Base-by-base conservation (phyloP, 2,797 vertebrate species). In the Zonotrichia albicollis region DNA sequence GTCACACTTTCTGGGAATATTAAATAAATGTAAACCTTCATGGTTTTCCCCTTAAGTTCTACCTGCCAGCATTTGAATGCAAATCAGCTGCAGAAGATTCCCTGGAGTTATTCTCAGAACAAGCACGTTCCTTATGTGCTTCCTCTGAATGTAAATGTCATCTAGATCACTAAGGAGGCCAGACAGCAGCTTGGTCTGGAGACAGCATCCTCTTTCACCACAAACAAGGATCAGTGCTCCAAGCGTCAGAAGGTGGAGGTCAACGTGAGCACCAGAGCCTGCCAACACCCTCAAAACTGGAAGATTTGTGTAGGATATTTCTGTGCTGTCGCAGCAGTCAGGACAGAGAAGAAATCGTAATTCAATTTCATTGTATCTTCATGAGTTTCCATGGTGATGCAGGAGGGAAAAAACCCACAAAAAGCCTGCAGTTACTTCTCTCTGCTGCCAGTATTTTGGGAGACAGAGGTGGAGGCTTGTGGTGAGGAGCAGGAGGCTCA, bases 61-160 rank as follows among this genome's bases (percentile, higher is more conserved):
- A 53, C 65, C 45, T 87, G 91, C 68, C 95, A 94, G 26, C 3
- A 42, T 68, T 57, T 88, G 79, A 90, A 92, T 93, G 96, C 80
- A 89, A 95, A 93, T 96, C 81, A 94, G 91, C 38, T 90, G n/a
- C 64, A 95, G 91, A 79, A 79, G 81, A 65, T 82, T 95, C 87
- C 74, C 66, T 74, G 71, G 84, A 94, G 89, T 43, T 86, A 42
- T 85, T 95, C 82, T 81, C 68, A 84, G 73, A 95, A 93, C 57
- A 97, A 70, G 58, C 57, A 32, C 32, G 23, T 91, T 94, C 78
- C 61, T 89, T 95, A 55, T 40, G 23, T 73, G 32, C 95, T 95
- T 95, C 87, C 81, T 92, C 46, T 77, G 87, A 94, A 94, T 90
- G 80, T 92, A 95, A 97, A 97, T 95, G 81, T 90, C 92, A 96